Conservation (phyloP, 2,888 invertebrate genomes). For the Erebia ligea region DNA sequence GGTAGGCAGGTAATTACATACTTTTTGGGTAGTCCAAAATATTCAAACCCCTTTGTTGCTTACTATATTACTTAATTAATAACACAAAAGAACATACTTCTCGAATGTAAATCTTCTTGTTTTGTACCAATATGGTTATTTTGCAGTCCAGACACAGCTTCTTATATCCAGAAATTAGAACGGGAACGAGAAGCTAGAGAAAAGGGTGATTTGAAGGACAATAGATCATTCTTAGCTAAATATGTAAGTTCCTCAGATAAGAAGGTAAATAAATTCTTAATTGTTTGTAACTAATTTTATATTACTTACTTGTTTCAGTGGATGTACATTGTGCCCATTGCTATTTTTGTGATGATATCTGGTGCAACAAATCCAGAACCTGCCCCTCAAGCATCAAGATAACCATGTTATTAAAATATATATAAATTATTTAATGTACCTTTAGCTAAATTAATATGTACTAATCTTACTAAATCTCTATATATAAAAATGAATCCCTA, state of each 20-base stretch:
- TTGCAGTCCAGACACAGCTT: slow-evolving; percentile 95
- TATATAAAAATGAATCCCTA: no score
- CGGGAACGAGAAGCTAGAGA: slow-evolving; percentile 95
- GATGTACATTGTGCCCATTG: slow-evolving; percentile 99
- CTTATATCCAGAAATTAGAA: slow-evolving; percentile 96
- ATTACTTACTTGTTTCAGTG: slow-evolving; percentile 86
- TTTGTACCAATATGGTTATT: not conserved
- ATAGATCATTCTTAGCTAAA: slow-evolving; percentile 98
- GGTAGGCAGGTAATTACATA: no score
- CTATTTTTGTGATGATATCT: slow-evolving; percentile 94
- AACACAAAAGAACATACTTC: no score
- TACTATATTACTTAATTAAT: no score
- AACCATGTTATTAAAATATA: slow-evolving; percentile 34
- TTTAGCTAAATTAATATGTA: not conserved
- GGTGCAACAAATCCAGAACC: slow-evolving; percentile 93
- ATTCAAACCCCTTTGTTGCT: no score
- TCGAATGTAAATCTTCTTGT: not conserved
- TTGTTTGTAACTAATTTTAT: not conserved
- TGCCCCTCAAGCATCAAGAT: slow-evolving; percentile 64
- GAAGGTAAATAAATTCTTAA: not conserved
- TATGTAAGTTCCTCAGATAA: slow-evolving; percentile 88
- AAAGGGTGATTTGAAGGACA: slow-evolving; percentile 95
- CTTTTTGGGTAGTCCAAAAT: no score
- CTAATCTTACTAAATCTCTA: not conserved
- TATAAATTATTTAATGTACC: not conserved